Conservation (phyloP, 2,797 vertebrate genomes). For the Podargus strigoides region DNA sequence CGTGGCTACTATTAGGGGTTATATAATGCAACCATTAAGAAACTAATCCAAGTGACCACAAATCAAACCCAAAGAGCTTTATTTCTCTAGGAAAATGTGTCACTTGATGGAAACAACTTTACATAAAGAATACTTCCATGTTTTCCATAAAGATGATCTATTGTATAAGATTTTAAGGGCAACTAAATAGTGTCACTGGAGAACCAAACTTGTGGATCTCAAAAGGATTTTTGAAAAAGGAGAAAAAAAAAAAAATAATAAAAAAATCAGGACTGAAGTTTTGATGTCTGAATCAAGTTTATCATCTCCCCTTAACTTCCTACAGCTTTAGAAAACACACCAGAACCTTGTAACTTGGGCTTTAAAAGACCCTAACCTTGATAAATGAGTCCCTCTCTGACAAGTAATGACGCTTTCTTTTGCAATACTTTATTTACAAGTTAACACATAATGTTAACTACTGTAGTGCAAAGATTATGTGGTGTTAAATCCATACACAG, state of each 20-base stretch:
- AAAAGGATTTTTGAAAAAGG: neutral
- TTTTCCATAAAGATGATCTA: neutral
- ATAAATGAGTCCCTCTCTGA: neutral
- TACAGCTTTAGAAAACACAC: neutral
- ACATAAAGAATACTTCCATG: neutral
- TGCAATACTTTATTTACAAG: neutral
- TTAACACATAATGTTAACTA: neutral
- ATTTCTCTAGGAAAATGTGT: neutral
- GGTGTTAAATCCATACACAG: neutral
- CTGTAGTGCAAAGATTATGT: neutral
- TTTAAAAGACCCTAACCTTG: neutral
- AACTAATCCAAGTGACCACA: neutral
- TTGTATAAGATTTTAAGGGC: neutral
- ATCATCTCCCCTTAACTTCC: neutral
- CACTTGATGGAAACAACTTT: neutral
- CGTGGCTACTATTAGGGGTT: accelerated
- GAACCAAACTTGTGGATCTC: neutral
- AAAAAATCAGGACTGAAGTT: neutral
- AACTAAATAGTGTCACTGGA: neutral
- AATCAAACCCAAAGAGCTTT: neutral
- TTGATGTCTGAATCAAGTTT: neutral
- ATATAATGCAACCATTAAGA: neutral
- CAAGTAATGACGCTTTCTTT: neutral
- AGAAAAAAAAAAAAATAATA: too few relatives aligned
- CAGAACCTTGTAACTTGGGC: neutral